These are phyloP conservation scores for Eleutherodactylus coqui DNA, from an alignment of 2,797 vertebrate species.

Conservation along the genomic window DNA sequence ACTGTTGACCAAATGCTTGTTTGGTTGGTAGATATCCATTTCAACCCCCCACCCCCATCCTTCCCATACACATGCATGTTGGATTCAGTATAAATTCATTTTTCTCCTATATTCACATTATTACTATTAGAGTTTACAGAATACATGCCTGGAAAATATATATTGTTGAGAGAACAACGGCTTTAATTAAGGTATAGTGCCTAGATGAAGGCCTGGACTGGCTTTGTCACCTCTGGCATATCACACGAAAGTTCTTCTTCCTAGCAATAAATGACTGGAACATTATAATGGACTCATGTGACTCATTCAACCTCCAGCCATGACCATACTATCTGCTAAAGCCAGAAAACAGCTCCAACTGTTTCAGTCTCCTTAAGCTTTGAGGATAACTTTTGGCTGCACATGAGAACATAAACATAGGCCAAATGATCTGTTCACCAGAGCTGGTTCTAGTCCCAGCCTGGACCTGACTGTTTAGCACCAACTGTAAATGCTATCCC, in stretches of 20 bases:
- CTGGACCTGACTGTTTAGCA: background rate
- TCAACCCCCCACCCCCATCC: too few species aligned
- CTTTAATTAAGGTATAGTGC: background rate
- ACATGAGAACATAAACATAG: background rate
- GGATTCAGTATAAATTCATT: background rate
- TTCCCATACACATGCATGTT: too few species aligned
- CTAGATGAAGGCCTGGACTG: background rate
- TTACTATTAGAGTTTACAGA: background rate
- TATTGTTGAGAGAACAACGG: background rate
- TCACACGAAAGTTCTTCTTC: background rate
- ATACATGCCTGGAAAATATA: background rate
- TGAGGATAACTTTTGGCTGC: conserved; percentile 5
- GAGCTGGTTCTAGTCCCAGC: conserved; percentile 14
- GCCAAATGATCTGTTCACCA: conserved; percentile 16
- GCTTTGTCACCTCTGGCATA: background rate
- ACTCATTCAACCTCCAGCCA: background rate
- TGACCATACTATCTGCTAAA: background rate
- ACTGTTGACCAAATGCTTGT: too few species aligned
- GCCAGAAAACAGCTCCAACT: background rate
- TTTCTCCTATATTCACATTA: background rate
- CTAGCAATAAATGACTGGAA: background rate
- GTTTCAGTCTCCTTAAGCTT: background rate
- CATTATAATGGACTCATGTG: background rate
- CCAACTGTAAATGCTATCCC: background rate
- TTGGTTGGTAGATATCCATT: too few species aligned